Percentiles rank a stretch among this genome's conserved stretches.
phyloP scores from a whole-genome alignment of 1,140 invertebrate species.

The Magallana ariakensis region DNA sequence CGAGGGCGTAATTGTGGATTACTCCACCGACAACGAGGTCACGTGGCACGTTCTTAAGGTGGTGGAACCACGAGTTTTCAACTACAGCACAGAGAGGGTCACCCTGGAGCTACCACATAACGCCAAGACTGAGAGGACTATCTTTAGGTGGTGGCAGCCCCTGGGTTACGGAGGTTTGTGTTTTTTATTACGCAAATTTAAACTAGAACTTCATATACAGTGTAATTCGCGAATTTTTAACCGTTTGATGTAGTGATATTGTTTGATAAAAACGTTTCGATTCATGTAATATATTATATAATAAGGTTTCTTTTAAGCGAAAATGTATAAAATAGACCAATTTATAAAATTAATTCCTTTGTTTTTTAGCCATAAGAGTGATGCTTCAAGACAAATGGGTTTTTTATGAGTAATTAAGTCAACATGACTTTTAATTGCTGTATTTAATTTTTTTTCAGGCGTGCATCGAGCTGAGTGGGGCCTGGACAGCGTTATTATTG shows the following conservation, averaged over 20 bases:
- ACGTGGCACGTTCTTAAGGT: conserved; percentile 77
- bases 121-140: conserved; percentile 77
- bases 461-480: conserved; percentile 78
- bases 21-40: conserved; percentile 78
- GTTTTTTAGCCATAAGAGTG: no score
- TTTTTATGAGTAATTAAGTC: no score
- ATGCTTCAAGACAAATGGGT: no score
- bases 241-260: no score
- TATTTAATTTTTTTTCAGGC: conserved; percentile 57
- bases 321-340: no score
- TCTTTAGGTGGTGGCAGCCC: conserved; percentile 80
- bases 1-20: conserved; percentile 77
- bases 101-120: conserved; percentile 74
- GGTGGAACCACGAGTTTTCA: conserved; percentile 74
- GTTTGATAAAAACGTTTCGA: no score
- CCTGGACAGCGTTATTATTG: conserved; percentile 78
- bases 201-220: no score
- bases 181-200: neutral
- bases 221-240: no score
- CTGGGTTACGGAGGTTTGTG: conserved; percentile 73
- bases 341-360: no score
- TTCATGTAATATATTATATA: no score
- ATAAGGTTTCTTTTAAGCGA: no score
- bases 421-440: no score
- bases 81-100: conserved; percentile 71